These are phyloP conservation scores for Aricia artaxerxes DNA, from an alignment of 2,888 invertebrate species.

Conservation along the genomic window DNA sequence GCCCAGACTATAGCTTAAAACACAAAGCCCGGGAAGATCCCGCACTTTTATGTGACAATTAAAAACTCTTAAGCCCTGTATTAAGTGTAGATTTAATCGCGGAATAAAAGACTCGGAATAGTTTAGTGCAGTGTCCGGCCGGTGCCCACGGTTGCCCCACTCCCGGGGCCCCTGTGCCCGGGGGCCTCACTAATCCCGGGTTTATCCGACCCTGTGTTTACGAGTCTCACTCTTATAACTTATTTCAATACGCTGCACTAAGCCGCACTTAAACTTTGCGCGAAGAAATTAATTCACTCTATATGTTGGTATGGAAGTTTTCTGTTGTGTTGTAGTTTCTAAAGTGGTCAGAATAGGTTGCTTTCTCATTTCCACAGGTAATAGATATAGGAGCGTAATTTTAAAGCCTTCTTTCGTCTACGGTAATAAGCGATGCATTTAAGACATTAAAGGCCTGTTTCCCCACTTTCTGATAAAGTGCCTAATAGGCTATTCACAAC, in stretches of 20 bases:
- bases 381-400: background rate
- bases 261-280: background rate
- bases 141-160: background rate
- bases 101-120: slow-evolving; percentile 12
- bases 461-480: no score
- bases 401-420: background rate
- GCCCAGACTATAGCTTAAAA: background rate
- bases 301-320: background rate
- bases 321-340: background rate
- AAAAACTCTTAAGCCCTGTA: slow-evolving; percentile 2
- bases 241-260: slow-evolving; percentile 22
- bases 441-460: no score
- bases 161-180: background rate
- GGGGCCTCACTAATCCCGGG: slow-evolving; percentile 25
- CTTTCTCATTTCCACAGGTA: background rate
- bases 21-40: background rate
- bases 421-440: no score
- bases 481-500: no score
- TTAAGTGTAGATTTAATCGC: slow-evolving; percentile 23
- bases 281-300: slow-evolving; percentile 9
- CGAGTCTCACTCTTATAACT: slow-evolving; percentile 20
- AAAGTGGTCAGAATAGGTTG: background rate
- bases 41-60: slow-evolving; percentile 21
- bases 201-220: slow-evolving; percentile 29
- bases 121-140: background rate